Base-by-base conservation (phyloP, 2,113 vertebrate genomes). In the Loxodonta africana region DNA sequence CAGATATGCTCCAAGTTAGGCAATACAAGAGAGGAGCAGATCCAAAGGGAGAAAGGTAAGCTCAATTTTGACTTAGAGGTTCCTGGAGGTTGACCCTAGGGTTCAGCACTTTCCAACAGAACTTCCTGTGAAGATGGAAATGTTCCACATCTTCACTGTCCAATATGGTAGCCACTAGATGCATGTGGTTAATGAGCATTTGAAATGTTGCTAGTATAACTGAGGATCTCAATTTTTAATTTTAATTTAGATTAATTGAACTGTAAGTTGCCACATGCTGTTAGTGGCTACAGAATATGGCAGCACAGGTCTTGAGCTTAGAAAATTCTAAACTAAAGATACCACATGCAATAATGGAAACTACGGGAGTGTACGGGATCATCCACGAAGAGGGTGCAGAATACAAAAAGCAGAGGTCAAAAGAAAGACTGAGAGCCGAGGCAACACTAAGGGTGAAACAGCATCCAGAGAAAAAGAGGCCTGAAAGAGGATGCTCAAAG, bases 261-360 rank as follows among this genome's bases (percentile, higher is more conserved):
- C 51, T 82, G 88, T 85, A 77, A 89, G 48, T 6, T 88, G 57
- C 17, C 77, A 53, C 0, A 63, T 8, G 5, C 5, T n/a, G 48
- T 46, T 77, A 28, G 30, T 6, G 21, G 44, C 37, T 62, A 46
- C 37, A 0, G 0, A 18, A 71, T 12, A 63, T 37, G 33, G 81
- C 12, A 83, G 25, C 37, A 33, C 20, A 20, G n/a, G 77, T 33
- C 77, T 37, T 33, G 14, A 67, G 46, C 30, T 92, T 26, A 80
- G 83, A 84, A 73, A 65, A 51, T 46, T 84, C 81, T 67, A 88
- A 60, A 9, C 33, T 78, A 85, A 88, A 87, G 73, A 30, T 18
- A 51, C 1, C 23, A 82, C 17, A 33, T 0, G 25, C 15, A 44
- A 71, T 7, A 18, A 78, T 3, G 33, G 74, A 76, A 41, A 87